phyloP scores from a whole-genome alignment of 1,140 invertebrate species.

The Brachionus rubens region DNA sequence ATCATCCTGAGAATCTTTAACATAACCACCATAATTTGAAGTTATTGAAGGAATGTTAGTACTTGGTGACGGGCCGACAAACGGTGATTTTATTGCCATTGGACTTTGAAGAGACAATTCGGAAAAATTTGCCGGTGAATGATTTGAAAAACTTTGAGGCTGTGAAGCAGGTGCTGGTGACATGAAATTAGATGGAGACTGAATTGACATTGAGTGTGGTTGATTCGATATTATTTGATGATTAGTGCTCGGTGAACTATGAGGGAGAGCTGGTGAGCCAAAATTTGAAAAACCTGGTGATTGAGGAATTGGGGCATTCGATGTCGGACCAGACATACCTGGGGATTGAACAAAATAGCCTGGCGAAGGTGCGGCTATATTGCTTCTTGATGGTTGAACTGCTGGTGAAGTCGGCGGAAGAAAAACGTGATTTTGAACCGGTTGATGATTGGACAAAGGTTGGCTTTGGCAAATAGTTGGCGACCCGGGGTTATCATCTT shows the following conservation, averaged over 20 bases:
- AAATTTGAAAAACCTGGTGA: conserved; percentile 42
- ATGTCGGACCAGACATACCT: neutral
- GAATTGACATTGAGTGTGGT: neutral
- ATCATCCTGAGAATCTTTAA: neutral
- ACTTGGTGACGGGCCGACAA: conserved; percentile 8
- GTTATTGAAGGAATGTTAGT: conserved; percentile 33
- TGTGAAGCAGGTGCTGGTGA: neutral
- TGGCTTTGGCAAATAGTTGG: neutral
- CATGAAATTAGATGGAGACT: conserved; percentile 34
- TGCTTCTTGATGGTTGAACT: conserved; percentile 8
- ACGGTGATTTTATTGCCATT: conserved; percentile 19
- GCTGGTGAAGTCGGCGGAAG: conserved; percentile 39
- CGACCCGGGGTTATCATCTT: conserved; percentile 11
- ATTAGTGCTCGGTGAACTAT: conserved; percentile 24
- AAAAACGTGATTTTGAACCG: neutral
- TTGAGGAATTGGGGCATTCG: neutral
- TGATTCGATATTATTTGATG: neutral
- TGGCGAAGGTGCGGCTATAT: neutral
- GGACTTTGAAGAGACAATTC: conserved; percentile 36
- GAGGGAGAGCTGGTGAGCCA: conserved; percentile 25
- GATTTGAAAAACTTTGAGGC: neutral
- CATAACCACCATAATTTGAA: neutral
- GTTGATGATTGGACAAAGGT: neutral
- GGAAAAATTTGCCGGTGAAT: conserved; percentile 37
- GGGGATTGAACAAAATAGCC: conserved; percentile 20